Base-by-base conservation (phyloP, 2,797 vertebrate species). In the Thalassophryne amazonica region DNA sequence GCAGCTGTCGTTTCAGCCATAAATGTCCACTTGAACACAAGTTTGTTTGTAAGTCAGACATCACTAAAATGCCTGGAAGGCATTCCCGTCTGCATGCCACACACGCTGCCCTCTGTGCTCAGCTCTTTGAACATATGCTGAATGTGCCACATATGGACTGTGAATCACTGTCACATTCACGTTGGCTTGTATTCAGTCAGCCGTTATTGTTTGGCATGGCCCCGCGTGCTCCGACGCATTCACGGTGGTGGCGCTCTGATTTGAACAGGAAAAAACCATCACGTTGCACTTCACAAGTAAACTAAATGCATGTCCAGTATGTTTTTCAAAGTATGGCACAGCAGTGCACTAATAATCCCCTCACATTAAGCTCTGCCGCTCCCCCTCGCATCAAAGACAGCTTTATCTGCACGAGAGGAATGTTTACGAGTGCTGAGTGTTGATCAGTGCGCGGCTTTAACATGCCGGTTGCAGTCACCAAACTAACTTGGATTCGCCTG, bases 271-370 rank as follows among this genome's bases (percentile, higher is more conserved):
- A 59, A 32, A 76, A 60, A 72, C 56, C 37, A n/a, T n/a, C 18
- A 24, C 14, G 39, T 48, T 2, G 3, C 63, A 53, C 64, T 69
- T 60, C 74, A 52, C 52, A 73, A 69, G 57, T 61, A 69, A 76
- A 83, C 80, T 62, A 80, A 80, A 81, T 71, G 55, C 62, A 71
- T 76, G 76, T 76, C 69, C 75, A 76, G 69, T 78, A 57, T 83
- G 45, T 71, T 66, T 76, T 72, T 70, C 59, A 81, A 78, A 84
- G 78, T 74, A 77, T 67, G 36, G 43, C 47, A 0, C 69, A 73
- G 66, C 57, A 59, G 53, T 21, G 53, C 40, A 54, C 54, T 45
- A 71, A 73, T 52, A 71, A 69, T 57, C 54, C 63, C 41, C 76
- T 84, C 29, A 59, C 54, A 79, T 89, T 81, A 83, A 78, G 70